Evolutionary conservation across 2,797 vertebrate genomes (phyloP), one percentile per base, ranked within the genome.

Genomic region (Hydrophis major): DNA sequence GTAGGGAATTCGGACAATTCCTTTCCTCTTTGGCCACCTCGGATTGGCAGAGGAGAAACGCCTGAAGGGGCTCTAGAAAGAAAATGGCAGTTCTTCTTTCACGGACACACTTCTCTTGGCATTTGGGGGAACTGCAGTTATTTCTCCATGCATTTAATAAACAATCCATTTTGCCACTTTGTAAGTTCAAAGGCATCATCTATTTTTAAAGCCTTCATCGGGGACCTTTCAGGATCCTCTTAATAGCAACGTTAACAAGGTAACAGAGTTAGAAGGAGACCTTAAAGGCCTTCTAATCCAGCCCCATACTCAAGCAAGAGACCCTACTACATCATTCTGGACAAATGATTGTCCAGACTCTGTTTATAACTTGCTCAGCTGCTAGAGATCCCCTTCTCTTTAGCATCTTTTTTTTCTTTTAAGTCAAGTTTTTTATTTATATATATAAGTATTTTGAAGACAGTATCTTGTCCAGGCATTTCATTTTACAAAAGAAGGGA

Each of bases 21-120:
- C 95, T 56, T 83, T 56, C 0, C 88, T 94, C 94, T 95, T 96
- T 1, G 96, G 95, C 97, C 97, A 97, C 53, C 94, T 97, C 55
- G 90, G 92, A 87, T 87, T 95, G 86, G 90, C 78, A 10, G 93
- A 89, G 0, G 96, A 95, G 11, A 96, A 91, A 13, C 95, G 32
- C 87, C 37, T 90, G 93, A 95, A 95, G 25, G 94, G 94, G 53
- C 87, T 95, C 96, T 97, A 47, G 2, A 7, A 50, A 50, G 50
- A 69, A 32, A 74, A 13, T 37, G 10, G 25, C 13, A 60, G 12
- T 7, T 0, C 2, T 18, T 42, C 69, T 4, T 10, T 42, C 69
- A 37, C 2, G 18, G 4, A 42, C 16, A 37, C 7, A 4, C 6
- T 20, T 78, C 18, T 22, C 69, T 78, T 78, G 18, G 37, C 32